Percentiles rank a stretch among this genome's conserved stretches.
Conservation (phyloP, 92 coral and sea anemone genomes). For the Metridium senile region DNA sequence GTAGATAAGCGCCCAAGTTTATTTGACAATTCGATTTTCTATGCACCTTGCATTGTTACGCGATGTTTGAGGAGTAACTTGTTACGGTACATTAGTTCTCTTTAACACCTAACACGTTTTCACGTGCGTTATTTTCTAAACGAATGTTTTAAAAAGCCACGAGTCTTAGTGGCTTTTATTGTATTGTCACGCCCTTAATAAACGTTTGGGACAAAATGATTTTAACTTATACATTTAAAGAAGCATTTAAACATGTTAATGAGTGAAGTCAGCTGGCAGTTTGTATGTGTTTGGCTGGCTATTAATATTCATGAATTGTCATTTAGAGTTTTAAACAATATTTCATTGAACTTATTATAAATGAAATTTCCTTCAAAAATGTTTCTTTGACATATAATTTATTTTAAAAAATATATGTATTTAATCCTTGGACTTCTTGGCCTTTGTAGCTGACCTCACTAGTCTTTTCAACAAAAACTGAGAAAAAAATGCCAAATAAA, state of each 20-base stretch:
- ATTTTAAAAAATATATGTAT: no score
- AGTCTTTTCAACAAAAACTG: no score
- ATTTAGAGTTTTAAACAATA: neutral
- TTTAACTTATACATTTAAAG: slow-evolving; percentile 4
- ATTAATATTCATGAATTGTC: slow-evolving; percentile 5
- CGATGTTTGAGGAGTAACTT: slow-evolving; percentile 6
- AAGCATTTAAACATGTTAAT: neutral
- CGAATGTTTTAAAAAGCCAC: slow-evolving; percentile 5
- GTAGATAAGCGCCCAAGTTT: neutral
- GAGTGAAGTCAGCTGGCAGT: neutral
- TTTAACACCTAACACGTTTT: slow-evolving; percentile 21
- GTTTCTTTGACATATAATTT: no score
- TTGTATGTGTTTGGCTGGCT: neutral
- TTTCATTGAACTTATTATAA: neutral
- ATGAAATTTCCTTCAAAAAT: neutral
- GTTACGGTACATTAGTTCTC: slow-evolving; percentile 34
- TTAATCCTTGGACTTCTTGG: no score
- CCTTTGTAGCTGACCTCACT: no score
- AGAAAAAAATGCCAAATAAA: neutral
- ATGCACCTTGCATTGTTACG: neutral
- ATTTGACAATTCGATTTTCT: neutral
- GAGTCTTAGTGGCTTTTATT: neutral
- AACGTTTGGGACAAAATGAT: neutral
- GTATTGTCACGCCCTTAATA: neutral
- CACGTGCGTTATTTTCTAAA: slow-evolving; percentile 1